These are phyloP conservation scores for Hycleus cichorii DNA, from an alignment of 1,140 invertebrate species.

Conservation along the genomic window DNA sequence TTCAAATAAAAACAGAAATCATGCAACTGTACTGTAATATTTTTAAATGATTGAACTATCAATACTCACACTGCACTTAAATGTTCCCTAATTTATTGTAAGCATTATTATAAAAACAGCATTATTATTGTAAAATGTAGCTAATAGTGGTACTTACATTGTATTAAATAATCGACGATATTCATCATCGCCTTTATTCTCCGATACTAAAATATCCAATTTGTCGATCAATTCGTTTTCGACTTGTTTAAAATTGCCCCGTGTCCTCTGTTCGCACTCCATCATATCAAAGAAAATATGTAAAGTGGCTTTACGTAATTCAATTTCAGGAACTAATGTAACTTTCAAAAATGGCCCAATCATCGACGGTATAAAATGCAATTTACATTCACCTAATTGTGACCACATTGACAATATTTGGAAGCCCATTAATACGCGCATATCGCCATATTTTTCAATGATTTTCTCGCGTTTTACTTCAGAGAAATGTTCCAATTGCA, in stretches of 20 bases:
- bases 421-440: conserved; percentile 88
- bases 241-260: conserved; percentile 79
- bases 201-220: conserved; percentile 82
- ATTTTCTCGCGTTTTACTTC: conserved; percentile 71
- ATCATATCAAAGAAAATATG: conserved; percentile 97
- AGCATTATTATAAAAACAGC: neutral
- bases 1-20: conserved; percentile 38
- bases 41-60: neutral
- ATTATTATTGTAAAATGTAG: neutral
- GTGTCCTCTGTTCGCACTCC: conserved; percentile 79
- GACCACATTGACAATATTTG: conserved; percentile 94
- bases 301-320: conserved; percentile 82
- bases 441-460: conserved; percentile 77
- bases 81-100: conserved; percentile 63
- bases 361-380: conserved; percentile 87
- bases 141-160: conserved; percentile 64
- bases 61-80: conserved; percentile 80
- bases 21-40: conserved; percentile 1
- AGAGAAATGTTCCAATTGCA: conserved; percentile 81
- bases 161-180: conserved; percentile 87
- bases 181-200: conserved; percentile 90
- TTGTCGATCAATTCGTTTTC: conserved; percentile 92
- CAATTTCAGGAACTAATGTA: conserved; percentile 77
- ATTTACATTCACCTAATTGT: conserved; percentile 74
- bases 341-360: conserved; percentile 93